Evolutionary conservation across 2,113 vertebrate genomes (phyloP), one percentile per base, ranked within the genome.

Genomic region (Ciconia boyciana): DNA sequence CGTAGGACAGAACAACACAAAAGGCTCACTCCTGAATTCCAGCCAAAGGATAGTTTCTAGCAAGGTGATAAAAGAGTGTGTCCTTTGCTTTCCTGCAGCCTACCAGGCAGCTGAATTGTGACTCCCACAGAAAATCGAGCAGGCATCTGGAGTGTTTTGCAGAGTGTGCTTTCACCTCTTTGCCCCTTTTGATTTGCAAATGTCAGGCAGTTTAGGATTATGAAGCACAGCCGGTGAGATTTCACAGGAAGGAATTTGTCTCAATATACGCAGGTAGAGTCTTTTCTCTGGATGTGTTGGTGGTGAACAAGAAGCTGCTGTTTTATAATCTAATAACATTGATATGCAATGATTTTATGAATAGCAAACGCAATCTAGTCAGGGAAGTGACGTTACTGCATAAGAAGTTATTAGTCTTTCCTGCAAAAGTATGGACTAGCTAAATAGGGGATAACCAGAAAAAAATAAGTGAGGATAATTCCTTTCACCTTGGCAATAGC

Each of bases 231-330:
- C 49, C 0, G 0, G 28, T 62, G 54, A 83, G 80, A 80, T 41
- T 77, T 90, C 55, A 43, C 58, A 62, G 93, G 87, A 91, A 95
- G 43, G 46, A 87, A 92, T 94, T 80, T 77, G 32, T 90, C 71
- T 96, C 25, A 29, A 9, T 54, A 39, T 51, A 55, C 0, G 7
- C 51, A 81, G 85, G 83, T 72, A 43, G 41, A 91, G 18, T 24
- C 52, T 83, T 66, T 70, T 71, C 46, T 77, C 58, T 90, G 68
- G 46, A 26, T 31, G 13, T 46, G 34, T n/a, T 79, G 29, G 22
- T 92, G 66, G 55, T n/a, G 55, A 93, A 61, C 11, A 49, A 95
- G 82, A 79, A 90, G 54, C 84, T 91, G 51, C 29, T 92, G 72
- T 21, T 90, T 83, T 54, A 68, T 90, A 90, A 95, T 77, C 76